phyloP scores from a whole-genome alignment of 2,888 invertebrate species.

The Galerucella calmariensis region DNA sequence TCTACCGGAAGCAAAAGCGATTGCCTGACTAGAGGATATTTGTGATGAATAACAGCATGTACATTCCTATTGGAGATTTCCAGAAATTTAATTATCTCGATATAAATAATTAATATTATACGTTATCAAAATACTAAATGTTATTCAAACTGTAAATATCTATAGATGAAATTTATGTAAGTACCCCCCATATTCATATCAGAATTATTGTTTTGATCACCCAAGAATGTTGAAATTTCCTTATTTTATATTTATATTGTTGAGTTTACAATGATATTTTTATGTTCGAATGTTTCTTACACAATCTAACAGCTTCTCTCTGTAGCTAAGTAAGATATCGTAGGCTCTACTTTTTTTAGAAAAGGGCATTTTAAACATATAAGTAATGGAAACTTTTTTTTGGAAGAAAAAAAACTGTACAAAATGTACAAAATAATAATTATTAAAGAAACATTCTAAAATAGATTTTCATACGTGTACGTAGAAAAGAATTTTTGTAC shows the following conservation, averaged over 20 bases:
- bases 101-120: constrained; percentile 9
- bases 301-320: too few relatives aligned
- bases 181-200: neutral
- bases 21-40: constrained; percentile 75
- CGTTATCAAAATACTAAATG: constrained; percentile 5
- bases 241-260: too few relatives aligned
- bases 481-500: neutral
- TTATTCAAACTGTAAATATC: constrained; percentile 15
- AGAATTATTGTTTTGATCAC: neutral
- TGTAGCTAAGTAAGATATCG: too few relatives aligned
- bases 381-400: too few relatives aligned
- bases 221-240: too few relatives aligned
- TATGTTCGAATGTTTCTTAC: too few relatives aligned
- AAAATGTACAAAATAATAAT: neutral
- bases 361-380: too few relatives aligned
- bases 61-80: constrained; percentile 64
- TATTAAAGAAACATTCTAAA: too few relatives aligned
- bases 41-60: constrained; percentile 62
- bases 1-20: constrained; percentile 93
- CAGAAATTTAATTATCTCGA: constrained; percentile 50
- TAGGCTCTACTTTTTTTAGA: too few relatives aligned
- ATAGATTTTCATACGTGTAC: neutral
- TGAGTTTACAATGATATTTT: too few relatives aligned
- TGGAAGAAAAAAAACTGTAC: neutral
- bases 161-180: constrained; percentile 4